Percentiles rank a stretch among this genome's conserved stretches.
phyloP scores from a whole-genome alignment of 1,140 invertebrate species.

The Archivesica marissinica region DNA sequence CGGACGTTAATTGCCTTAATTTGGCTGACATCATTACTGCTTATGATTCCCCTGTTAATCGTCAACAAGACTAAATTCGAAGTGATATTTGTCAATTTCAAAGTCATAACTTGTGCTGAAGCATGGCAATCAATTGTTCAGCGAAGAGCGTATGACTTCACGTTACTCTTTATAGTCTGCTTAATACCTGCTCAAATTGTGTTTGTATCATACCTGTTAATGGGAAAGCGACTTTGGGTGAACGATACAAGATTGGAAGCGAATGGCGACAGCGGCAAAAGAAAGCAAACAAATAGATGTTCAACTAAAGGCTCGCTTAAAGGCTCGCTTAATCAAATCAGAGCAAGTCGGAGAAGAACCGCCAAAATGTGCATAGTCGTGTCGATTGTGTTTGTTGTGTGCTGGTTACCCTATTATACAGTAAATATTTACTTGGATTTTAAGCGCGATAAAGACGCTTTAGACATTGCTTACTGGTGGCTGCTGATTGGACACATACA shows the following conservation, averaged over 20 bases:
- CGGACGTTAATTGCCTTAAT: conserved; percentile 85
- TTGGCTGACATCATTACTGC: conserved; percentile 88
- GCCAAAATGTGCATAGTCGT: conserved; percentile 96
- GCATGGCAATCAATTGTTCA: conserved; percentile 73
- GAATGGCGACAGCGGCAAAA: conserved; percentile 75
- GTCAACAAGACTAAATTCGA: conserved; percentile 81
- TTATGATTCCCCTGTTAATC: conserved; percentile 88
- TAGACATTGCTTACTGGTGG: conserved; percentile 84
- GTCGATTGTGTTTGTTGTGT: conserved; percentile 96
- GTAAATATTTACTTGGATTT: conserved; percentile 88
- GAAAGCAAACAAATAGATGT: background rate
- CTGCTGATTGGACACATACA: conserved; percentile 90
- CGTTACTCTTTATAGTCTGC: conserved; percentile 89
- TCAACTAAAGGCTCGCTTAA: conserved; percentile 42
- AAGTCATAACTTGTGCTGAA: conserved; percentile 86
- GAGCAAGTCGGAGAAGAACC: conserved; percentile 93
- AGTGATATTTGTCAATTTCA: conserved; percentile 63
- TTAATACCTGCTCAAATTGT: conserved; percentile 88
- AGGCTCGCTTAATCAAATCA: conserved; percentile 79
- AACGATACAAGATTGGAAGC: conserved; percentile 86
- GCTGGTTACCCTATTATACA: conserved; percentile 94
- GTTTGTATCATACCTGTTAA: conserved; percentile 89
- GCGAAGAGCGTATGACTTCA: conserved; percentile 86
- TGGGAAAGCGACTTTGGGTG: conserved; percentile 89
- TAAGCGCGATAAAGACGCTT: conserved; percentile 75